Evolutionary conservation across 92 coral and sea anemone genomes (phyloP), one percentile per base, ranked within the genome.

Genomic region (Palythoa grandis): DNA sequence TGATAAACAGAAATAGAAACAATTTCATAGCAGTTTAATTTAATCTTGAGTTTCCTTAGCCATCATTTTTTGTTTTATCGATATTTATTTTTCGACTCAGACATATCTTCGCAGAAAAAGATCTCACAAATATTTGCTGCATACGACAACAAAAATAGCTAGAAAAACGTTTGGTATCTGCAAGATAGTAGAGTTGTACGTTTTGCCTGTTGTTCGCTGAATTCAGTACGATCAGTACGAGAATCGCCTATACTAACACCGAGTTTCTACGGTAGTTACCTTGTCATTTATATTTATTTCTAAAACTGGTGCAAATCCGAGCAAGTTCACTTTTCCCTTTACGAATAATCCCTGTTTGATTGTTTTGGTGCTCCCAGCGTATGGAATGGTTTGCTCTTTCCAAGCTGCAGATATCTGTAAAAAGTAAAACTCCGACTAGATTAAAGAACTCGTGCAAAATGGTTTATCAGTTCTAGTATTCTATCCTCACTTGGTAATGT

Each of bases 291-390:
- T 90, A 22, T 83, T 70, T 37, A 93, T 93, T 90, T 93, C 97
- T 58, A 91, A 68, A 16, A 86, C 65, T 39, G 97, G 94, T 50
- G 92, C 90, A 43, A 93, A 82, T 52, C 97, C 97, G 24, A 93
- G 72, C 19, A 93, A 61, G 76, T 90, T 91, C 50, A 91, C 87
- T 60, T 87, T 87, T 11, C 97, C 97, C 82, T 93, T 91, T 38
- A 92, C 86, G 66, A 84, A 93, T 53, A 93, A 73, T 69, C 97
- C 97, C 58, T 89, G 89, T 75, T 91, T 93, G 72, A 93, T 85
- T 14, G 23, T 83, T 82, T 87, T 93, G 11, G 71, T 76, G 25
- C 88, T 70, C 0, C 88, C 92, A 2, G 91, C 93, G 70, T 93
- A 91, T 0, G 90, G 76, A 16, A 93, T 86, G 60, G 65, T 87